Evolutionary conservation across 1,140 invertebrate genomes (phyloP), one percentile per base, ranked within the genome.

Genomic region (Drosophila tristis): DNA sequence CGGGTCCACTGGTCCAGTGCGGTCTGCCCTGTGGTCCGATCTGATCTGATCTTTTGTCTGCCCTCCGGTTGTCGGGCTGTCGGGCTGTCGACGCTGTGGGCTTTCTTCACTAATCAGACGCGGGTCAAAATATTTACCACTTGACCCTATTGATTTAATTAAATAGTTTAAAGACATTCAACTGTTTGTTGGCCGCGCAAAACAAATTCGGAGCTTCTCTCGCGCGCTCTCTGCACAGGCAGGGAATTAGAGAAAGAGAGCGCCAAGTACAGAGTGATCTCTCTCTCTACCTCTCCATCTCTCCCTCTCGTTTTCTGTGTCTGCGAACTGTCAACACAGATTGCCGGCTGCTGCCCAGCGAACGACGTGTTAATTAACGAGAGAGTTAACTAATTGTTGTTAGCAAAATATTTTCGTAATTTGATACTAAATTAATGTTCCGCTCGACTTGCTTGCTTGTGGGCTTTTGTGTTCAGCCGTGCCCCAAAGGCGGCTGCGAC

Each of bases 91-190:
- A 11, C 9, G 9, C 31, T 35, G 31, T 35, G 31, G 9, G 44
- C 72, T 75, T 74, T 78, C 62, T 74, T 82, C 61, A 78, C 80
- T 91, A 91, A 91, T 91, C 82, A 91, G 86, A 86, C 90, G 90
- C 80, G 87, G 90, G 90, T 91, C 90, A 91, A 91, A 91, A 91
- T 91, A 91, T 91, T 91, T 91, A 91, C 90, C 90, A 91, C 90
- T 91, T 91, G 90, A 91, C 90, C 90, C 90, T 78, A 91, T 91
- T 91, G 90, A 91, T 91, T 91, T 91, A 91, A 91, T 91, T 91
- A 91, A 91, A 91, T 91, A 91, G 90, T 91, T 90, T 64, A 81
- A 87, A 91, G 90, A 91, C 85, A 91, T 85, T 90, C 79, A 78
- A 66, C 74, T 65, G 25, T 84, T 89, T 87, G 78, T 87, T 87